Percentiles rank a stretch among this genome's conserved stretches.
phyloP scores from a whole-genome alignment of 2,797 vertebrate species.

The Propithecus deckenii region DNA sequence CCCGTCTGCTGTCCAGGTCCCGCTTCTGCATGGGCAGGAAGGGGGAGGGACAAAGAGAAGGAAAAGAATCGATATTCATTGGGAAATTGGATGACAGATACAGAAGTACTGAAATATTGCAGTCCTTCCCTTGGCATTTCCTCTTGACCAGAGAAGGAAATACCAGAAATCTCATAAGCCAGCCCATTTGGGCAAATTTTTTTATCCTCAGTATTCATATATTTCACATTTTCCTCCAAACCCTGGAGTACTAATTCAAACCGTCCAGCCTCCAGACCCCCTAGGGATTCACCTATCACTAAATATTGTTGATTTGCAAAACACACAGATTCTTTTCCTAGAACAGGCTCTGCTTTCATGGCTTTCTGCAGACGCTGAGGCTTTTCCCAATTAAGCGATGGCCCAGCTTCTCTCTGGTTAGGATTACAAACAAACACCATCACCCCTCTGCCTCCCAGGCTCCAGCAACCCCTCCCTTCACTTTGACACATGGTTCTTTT shows the following conservation, averaged over 20 bases:
- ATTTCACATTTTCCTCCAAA: conserved; percentile 67
- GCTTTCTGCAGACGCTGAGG: conserved; percentile 62
- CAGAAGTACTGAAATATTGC: conserved; percentile 64
- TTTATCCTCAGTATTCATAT: conserved; percentile 56
- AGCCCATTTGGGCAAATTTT: conserved; percentile 60
- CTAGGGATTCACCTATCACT: conserved; percentile 72
- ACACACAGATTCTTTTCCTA: conserved; percentile 67
- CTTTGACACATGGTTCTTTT: conserved; percentile 74
- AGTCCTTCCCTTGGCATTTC: conserved; percentile 67
- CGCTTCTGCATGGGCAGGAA: not conserved
- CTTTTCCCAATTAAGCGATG: conserved; percentile 79
- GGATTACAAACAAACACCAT: conserved; percentile 78
- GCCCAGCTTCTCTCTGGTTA: conserved; percentile 73
- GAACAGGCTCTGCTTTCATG: conserved; percentile 63
- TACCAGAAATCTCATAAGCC: conserved; percentile 77
- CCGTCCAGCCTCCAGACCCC: conserved; percentile 37
- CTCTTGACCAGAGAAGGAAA: conserved; percentile 74
- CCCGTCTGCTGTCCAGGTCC: not conserved
- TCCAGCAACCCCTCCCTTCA: conserved; percentile 39
- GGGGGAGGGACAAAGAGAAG: not conserved
- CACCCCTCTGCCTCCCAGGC: conserved; percentile 33
- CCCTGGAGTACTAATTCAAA: conserved; percentile 74
- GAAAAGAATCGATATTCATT: conserved; percentile 26
- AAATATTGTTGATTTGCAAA: conserved; percentile 76
- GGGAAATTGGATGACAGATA: conserved; percentile 61